phyloP scores from a whole-genome alignment of 35 echinoderm and acorn worm genomes.

The Ophiothrix spiculata region DNA sequence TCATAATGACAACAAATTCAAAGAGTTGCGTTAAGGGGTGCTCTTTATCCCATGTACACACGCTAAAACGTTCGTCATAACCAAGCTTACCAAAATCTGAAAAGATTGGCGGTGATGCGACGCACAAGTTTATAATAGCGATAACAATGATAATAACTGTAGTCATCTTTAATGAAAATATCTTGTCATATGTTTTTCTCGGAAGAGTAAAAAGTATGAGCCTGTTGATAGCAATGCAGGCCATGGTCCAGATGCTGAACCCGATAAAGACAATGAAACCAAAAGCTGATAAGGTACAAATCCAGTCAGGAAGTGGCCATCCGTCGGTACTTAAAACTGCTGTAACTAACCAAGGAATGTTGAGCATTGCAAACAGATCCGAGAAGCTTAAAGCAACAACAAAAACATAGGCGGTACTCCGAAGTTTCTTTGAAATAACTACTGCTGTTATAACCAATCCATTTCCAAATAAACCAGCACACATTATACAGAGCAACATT shows the following conservation, averaged over 20 bases:
- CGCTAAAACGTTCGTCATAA: background rate
- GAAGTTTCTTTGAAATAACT: slow-evolving; percentile 36
- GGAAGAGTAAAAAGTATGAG: slow-evolving; percentile 19
- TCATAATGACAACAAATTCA: background rate
- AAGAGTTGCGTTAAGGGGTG: background rate
- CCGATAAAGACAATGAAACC: background rate
- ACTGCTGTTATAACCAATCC: slow-evolving; percentile 41
- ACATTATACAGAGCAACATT: slow-evolving; percentile 12
- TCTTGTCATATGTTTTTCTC: background rate
- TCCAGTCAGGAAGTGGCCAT: slow-evolving; percentile 39
- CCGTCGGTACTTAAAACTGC: slow-evolving; percentile 28
- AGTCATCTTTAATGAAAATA: background rate
- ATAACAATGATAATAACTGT: background rate
- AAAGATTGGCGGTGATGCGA: background rate
- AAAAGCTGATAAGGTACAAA: slow-evolving; percentile 19
- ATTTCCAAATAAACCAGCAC: slow-evolving; percentile 45
- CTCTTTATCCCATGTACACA: background rate
- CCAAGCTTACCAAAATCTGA: background rate
- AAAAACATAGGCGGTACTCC: slow-evolving; percentile 36
- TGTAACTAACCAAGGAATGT: slow-evolving; percentile 29
- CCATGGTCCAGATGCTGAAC: slow-evolving; percentile 34
- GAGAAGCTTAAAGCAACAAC: slow-evolving; percentile 41
- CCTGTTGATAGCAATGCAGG: slow-evolving; percentile 41
- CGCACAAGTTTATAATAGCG: background rate
- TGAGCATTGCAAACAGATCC: slow-evolving; percentile 41